Base-by-base conservation (phyloP, 2,888 invertebrate species). In the Lasioglossum zephyrum region DNA sequence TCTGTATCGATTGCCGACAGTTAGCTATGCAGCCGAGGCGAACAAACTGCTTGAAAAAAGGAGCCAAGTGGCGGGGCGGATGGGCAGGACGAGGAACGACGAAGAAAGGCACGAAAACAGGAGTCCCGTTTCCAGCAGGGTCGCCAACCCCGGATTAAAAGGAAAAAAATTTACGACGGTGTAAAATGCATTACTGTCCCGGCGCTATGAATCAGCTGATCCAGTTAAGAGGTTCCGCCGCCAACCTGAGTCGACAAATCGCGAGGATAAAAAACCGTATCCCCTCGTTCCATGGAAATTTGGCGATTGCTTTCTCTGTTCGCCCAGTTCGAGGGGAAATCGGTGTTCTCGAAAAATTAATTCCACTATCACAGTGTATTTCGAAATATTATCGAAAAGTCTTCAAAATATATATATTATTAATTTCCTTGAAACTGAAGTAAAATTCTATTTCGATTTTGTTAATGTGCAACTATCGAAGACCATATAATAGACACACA, bases 171-270 rank as follows among this genome's bases (percentile, higher is more conserved):
- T 81, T 77, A 87, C 79, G 73, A 70, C 63, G 9, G 31, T 49
- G 8, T 69, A 22, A 81, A 79, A 74, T 63, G 53, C 60, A 81
- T 69, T 81, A 78, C 77, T 47, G 31, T 39, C 31, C 60, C 44
- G 73, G n/a, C 73, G 69, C 70, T 39, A 22, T 16, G 77, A 73
- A 86, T 79, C 85, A 82, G 84, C 85, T 85, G 85, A 86, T 85
- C 81, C 85, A 47, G 79, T 81, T 79, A 81, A 84, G 66, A 36
- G 66, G 31, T 16, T 31, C 60, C 53, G 22, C n/a, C 53, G 2
- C n/a, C 53, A 53, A 53, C 53, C 53, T 8, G 53, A 53, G 22
- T n/a, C 53, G 53, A 53, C 53, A 53, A 53, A 53, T 53, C 53
- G 53, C 0, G 22, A 2, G n/a, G 31, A 63, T 16, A n/a, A 31